Conservation (phyloP, 92 coral and sea anemone genomes). For the Actinernus sp. region DNA sequence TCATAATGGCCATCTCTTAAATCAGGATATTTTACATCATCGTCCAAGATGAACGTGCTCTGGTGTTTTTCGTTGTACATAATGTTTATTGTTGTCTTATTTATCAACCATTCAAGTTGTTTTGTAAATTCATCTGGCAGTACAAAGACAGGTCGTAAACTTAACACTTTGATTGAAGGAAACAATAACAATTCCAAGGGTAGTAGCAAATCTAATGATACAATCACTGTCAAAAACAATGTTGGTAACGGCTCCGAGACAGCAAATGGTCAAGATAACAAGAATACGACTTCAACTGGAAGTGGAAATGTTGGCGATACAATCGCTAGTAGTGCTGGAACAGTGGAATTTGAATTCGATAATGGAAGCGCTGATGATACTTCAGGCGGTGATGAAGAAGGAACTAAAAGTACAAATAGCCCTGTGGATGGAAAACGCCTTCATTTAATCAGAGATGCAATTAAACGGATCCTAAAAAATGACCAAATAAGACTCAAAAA, state of each 20-base stretch:
- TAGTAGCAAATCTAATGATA: background rate
- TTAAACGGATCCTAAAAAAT: slow-evolving; percentile 20
- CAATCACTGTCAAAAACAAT: too few relatives aligned
- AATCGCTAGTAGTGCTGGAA: slow-evolving; percentile 14
- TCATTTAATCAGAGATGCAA: slow-evolving; percentile 32
- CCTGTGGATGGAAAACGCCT: slow-evolving; percentile 28
- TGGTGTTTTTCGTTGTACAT: background rate
- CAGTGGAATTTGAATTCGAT: slow-evolving; percentile 9
- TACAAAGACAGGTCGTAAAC: background rate
- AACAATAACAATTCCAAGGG: background rate
- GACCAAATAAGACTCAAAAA: slow-evolving; percentile 16
- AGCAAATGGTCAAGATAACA: too few relatives aligned
- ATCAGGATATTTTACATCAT: too few relatives aligned
- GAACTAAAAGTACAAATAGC: slow-evolving; percentile 1
- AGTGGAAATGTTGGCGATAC: too few relatives aligned
- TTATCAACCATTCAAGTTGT: background rate
- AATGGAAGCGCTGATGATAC: slow-evolving; percentile 20
- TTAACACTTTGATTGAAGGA: background rate
- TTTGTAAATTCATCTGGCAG: slow-evolving; percentile 6
- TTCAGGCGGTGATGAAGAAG: background rate
- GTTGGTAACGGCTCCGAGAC: too few relatives aligned
- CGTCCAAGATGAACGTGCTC: too few relatives aligned
- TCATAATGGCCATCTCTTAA: too few relatives aligned
- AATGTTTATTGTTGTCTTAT: background rate
- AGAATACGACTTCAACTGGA: too few relatives aligned